A percentile compares a stretch with the other conserved stretches of the same genome.
Conservation (phyloP, 2,888 invertebrate species). For the Heliconius ismenius region DNA sequence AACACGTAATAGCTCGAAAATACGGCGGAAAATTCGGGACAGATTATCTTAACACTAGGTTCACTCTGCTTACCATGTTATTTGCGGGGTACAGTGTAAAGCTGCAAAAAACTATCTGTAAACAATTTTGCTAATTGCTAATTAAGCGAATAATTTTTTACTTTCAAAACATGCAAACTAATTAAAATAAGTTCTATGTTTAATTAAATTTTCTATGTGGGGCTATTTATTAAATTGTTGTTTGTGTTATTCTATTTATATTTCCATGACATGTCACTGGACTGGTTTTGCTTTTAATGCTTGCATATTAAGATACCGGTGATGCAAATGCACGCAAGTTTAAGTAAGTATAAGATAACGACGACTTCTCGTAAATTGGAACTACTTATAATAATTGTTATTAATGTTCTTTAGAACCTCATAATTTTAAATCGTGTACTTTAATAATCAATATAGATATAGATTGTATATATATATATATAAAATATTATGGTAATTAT, state of each 20-base stretch:
- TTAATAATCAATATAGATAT: neutral
- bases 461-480: neutral
- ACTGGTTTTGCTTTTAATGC: conserved; percentile 43
- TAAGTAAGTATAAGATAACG: conserved; percentile 18
- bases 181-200: neutral
- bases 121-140: conserved; percentile 34
- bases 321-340: conserved; percentile 28
- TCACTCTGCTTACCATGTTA: too few species aligned
- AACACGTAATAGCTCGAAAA: too few species aligned
- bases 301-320: conserved; percentile 34
- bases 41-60: too few species aligned
- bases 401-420: neutral
- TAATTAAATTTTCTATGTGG: conserved; percentile 6
- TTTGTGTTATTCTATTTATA: conserved; percentile 38
- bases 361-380: conserved; percentile 3
- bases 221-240: conserved; percentile 7
- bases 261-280: conserved; percentile 39
- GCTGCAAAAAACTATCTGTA: conserved; percentile 21
- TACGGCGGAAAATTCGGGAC: too few species aligned
- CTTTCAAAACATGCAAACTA: conserved; percentile 12
- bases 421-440: neutral
- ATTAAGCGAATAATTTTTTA: neutral
- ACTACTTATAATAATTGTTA: conserved; percentile 11
- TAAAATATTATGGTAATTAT: too few species aligned
- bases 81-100: too few species aligned